Percentiles rank a stretch among this genome's conserved stretches.
phyloP scores from a whole-genome alignment of 2,888 invertebrate species.

The Resseliella maxima region DNA sequence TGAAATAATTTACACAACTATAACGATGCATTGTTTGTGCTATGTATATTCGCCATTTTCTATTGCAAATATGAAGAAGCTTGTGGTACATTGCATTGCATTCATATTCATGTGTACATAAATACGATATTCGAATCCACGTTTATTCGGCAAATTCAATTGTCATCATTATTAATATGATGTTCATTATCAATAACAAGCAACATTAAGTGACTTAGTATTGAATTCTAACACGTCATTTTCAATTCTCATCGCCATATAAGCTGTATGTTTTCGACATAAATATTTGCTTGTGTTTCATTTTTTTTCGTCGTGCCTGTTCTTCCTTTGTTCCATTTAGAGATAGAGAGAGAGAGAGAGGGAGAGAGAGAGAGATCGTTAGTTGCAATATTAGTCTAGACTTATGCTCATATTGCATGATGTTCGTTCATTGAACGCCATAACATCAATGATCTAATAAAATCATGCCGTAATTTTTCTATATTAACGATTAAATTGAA shows the following conservation, averaged over 20 bases:
- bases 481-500: background rate
- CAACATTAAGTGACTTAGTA: background rate
- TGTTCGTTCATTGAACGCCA: background rate
- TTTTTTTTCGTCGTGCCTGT: background rate
- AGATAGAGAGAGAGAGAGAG: no score
- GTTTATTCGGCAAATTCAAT: background rate
- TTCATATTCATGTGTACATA: no score
- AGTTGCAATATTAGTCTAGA: background rate
- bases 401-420: background rate
- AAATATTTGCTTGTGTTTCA: background rate
- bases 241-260: background rate
- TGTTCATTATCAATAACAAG: conserved; percentile 3
- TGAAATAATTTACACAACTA: no score
- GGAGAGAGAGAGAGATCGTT: background rate
- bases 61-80: background rate
- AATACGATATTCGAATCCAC: no score
- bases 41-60: background rate
- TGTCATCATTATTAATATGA: background rate
- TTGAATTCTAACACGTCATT: background rate
- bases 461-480: background rate
- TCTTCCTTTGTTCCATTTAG: background rate
- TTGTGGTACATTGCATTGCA: background rate
- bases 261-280: background rate
- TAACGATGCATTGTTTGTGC: background rate
- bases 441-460: background rate